These are phyloP conservation scores for Chionoecetes opilio DNA, from an alignment of 1,140 invertebrate species.

Conservation along the genomic window DNA sequence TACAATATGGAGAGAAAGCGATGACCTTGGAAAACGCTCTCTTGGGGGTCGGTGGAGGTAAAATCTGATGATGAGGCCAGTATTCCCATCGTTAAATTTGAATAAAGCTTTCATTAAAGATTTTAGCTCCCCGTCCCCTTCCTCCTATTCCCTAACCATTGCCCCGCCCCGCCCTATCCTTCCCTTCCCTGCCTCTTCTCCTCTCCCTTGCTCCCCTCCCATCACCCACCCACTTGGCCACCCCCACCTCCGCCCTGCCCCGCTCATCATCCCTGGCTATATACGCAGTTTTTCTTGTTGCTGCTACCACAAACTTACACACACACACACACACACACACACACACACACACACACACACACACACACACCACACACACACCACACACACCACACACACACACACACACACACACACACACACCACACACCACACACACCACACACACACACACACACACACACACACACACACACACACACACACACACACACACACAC, in stretches of 20 bases:
- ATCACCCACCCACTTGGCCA: not conserved
- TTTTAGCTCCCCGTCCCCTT: conserved; percentile 3
- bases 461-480: not conserved
- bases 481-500: not conserved
- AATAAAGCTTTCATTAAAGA: conserved; percentile 68
- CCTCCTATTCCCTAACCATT: not conserved
- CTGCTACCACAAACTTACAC: not conserved
- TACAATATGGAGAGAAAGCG: conserved; percentile 37
- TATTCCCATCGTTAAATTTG: conserved; percentile 59
- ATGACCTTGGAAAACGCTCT: conserved; percentile 33
- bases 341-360: not conserved
- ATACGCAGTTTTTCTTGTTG: not conserved
- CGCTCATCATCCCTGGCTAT: not conserved
- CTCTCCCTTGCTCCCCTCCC: not conserved
- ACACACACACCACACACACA: no score
- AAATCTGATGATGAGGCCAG: conserved; percentile 58
- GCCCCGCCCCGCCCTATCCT: not conserved
- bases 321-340: not conserved
- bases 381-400: not conserved
- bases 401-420: not conserved
- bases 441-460: no score
- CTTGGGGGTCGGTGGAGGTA: not conserved
- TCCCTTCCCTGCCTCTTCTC: not conserved
- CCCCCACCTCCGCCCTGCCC: not conserved
- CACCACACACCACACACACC: not conserved